phyloP scores from a whole-genome alignment of 2,888 invertebrate genomes.

The Conops quadrifasciatus region DNA sequence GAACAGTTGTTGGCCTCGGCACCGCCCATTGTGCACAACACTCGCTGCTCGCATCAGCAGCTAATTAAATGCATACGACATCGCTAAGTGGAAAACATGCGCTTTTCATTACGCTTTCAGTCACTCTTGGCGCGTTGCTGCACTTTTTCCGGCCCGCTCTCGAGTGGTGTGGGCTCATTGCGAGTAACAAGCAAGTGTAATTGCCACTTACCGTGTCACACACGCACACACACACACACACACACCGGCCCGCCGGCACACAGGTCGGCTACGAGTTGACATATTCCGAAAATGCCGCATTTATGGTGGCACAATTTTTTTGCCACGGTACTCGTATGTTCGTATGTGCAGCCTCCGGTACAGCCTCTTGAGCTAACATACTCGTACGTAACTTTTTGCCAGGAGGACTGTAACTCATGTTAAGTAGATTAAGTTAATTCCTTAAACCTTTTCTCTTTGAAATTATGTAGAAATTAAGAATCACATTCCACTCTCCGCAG shows the following conservation, averaged over 20 bases:
- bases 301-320: too few relatives aligned
- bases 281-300: too few relatives aligned
- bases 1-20: neutral
- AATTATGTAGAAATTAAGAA: too few relatives aligned
- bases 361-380: neutral
- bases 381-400: too few relatives aligned
- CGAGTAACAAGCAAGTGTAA: slow-evolving; percentile 19
- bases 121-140: slow-evolving; percentile 7
- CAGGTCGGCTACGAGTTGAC: neutral
- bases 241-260: neutral
- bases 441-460: too few relatives aligned
- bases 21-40: slow-evolving; percentile 4
- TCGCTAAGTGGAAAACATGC: slow-evolving; percentile 38
- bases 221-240: slow-evolving; percentile 5
- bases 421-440: too few relatives aligned
- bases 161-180: slow-evolving; percentile 19
- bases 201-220: slow-evolving; percentile 28
- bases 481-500: too few relatives aligned
- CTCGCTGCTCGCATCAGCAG: neutral
- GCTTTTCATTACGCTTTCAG: slow-evolving; percentile 33
- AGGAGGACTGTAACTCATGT: too few relatives aligned
- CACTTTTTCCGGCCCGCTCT: neutral
- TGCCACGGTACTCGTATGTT: too few relatives aligned
- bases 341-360: neutral
- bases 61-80: slow-evolving; percentile 40